Evolutionary conservation across 2,797 vertebrate species (phyloP).

Genomic region (Rhinella marina): DNA sequence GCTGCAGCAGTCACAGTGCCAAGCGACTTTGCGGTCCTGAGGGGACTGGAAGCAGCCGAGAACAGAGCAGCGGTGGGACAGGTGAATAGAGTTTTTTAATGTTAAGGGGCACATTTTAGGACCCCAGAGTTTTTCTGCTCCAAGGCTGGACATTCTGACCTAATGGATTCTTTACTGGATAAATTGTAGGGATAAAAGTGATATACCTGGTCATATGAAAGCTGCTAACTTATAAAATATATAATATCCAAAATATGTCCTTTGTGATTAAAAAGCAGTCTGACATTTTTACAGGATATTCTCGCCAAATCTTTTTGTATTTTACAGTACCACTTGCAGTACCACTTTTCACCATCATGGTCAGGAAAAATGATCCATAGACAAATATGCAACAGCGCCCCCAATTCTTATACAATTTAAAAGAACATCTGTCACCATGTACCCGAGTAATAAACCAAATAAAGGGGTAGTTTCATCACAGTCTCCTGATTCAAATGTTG

Average conservation of each 20-base stretch:
- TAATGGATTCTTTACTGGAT: background rate
- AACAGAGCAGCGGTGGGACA: too few relatives aligned
- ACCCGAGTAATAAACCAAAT: background rate
- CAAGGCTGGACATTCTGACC: background rate
- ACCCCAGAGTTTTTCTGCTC: too few relatives aligned
- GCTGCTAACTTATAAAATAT: background rate
- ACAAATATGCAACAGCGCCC: background rate
- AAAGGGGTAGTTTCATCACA: too few relatives aligned
- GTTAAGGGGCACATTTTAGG: too few relatives aligned
- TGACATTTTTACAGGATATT: background rate
- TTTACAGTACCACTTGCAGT: background rate
- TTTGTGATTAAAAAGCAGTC: background rate
- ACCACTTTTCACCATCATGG: background rate
- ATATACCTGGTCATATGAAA: background rate
- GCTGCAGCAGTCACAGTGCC: too few relatives aligned
- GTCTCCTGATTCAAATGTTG: too few relatives aligned
- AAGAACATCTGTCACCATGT: too few relatives aligned
- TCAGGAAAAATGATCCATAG: background rate
- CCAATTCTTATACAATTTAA: background rate
- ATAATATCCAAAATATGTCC: background rate
- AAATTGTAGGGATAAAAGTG: background rate
- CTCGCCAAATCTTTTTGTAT: background rate
- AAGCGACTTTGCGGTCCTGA: too few relatives aligned
- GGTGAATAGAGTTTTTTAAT: too few relatives aligned
- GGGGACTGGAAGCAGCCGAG: too few relatives aligned